Base-by-base conservation (phyloP, 1,140 invertebrate species). In the Pomphorhynchus laevis region DNA sequence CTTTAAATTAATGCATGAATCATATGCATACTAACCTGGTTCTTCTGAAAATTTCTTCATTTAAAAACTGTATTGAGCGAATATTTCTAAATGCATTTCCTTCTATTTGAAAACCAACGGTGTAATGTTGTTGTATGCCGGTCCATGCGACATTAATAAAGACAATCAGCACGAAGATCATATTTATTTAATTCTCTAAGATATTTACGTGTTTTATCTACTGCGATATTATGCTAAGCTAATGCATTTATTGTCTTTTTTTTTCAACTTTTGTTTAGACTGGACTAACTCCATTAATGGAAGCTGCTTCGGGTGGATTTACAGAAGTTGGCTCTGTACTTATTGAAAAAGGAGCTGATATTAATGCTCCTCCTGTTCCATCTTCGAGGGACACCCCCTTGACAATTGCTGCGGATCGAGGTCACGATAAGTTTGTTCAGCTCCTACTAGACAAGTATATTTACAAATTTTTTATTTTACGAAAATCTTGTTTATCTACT, bases 331-430 rank as follows among this genome's bases (percentile, higher is more conserved):
- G 84, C 0, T 63, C 74, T 43, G 77, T 95, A 12, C 61, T 98
- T 20, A 59, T 98, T 16, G 76, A 86, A 49, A 80, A 84, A 61
- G 76, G 77, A 14, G 86, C 86, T 11, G 86, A 98, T 63, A 82
- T 93, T 0, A 95, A 98, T 61, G 82, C 86, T 8, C 71, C 80
- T 17, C 86, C 86, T 9, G 86, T 95, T 34, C 84, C 84, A 12
- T 84, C 79, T 5, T 86, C 79, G 12, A 62, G 82, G 37, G 86
- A 98, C 56, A 98, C 89, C 11, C 86, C 86, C 5, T 65, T 98
- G 2, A 98, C 86, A 29, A 95, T 98, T 50, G 82, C 84, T 42
- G 84, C 86, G 27, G 89, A 98, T 52, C 98, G 95, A 56, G 89
- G 89, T 0, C 84, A 98, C 59, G 72, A 72, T 49, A 67, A 77